phyloP scores from a whole-genome alignment of 2,113 vertebrate genomes.

The Melozone crissalis region DNA sequence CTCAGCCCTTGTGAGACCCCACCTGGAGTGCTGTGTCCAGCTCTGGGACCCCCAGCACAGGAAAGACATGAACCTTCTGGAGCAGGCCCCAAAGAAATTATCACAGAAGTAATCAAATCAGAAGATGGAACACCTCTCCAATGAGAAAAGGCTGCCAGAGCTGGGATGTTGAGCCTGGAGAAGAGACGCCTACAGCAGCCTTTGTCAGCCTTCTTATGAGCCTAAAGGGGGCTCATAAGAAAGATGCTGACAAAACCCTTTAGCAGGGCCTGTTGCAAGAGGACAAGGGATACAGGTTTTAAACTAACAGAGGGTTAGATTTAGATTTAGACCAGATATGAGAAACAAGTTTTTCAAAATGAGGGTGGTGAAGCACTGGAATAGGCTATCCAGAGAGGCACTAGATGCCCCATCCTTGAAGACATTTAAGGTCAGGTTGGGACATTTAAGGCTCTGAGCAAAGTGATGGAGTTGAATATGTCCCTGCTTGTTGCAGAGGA shows the following conservation, averaged over 20 bases:
- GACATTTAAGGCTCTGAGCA: not conserved
- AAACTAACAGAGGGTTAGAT: not conserved
- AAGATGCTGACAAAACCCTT: not conserved
- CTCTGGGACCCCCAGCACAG: not conserved
- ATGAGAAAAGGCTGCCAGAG: not conserved
- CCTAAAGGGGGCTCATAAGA: not conserved
- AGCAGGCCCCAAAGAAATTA: not conserved
- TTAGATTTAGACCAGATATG: not conserved
- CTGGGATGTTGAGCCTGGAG: not conserved
- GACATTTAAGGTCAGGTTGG: not conserved
- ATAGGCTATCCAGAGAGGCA: not conserved
- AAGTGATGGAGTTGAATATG: not conserved
- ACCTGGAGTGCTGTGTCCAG: not conserved
- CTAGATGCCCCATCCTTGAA: not conserved
- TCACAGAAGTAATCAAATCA: not conserved
- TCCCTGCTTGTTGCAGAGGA: not conserved
- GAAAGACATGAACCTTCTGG: not conserved
- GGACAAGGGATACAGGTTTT: not conserved
- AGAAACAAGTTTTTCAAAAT: not conserved
- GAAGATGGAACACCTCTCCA: not conserved
- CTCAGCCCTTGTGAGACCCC: not conserved
- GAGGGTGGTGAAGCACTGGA: not conserved
- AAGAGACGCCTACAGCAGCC: not conserved
- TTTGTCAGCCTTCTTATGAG: not conserved
- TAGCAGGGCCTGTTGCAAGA: not conserved